Evolutionary conservation across 2,113 vertebrate species (phyloP).

Genomic region (Dicaeum eximium): DNA sequence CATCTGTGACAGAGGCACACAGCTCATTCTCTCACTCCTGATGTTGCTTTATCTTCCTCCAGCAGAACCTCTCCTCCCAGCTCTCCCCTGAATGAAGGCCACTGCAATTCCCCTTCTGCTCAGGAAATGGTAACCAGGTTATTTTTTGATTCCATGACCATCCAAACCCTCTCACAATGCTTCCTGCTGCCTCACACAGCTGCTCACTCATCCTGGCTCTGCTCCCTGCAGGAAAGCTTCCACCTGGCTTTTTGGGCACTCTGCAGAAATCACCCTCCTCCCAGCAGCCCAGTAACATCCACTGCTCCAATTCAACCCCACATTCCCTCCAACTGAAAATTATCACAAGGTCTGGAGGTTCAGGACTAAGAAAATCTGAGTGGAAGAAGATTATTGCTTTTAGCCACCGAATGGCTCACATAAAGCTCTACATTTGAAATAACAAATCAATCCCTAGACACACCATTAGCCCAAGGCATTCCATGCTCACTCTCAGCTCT

Average conservation of each 20-base stretch:
- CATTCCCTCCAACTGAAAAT: background rate
- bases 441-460: background rate
- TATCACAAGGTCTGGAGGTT: background rate
- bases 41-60: background rate
- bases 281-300: background rate
- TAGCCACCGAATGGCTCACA: accelerated
- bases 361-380: background rate
- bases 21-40: background rate
- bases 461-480: background rate
- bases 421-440: background rate
- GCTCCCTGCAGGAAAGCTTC: background rate
- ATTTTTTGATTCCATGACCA: background rate
- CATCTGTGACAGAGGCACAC: background rate
- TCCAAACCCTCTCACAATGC: background rate
- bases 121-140: background rate
- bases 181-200: background rate
- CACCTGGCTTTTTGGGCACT: background rate
- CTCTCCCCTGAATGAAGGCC: background rate
- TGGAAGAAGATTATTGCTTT: background rate
- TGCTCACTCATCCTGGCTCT: background rate
- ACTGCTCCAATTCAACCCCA: background rate
- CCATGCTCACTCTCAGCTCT: background rate
- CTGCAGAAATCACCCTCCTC: background rate
- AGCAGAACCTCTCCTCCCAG: background rate
- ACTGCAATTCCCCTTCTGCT: background rate